Base-by-base conservation (phyloP, 2,888 invertebrate genomes). In the Carterocephalus palaemon region DNA sequence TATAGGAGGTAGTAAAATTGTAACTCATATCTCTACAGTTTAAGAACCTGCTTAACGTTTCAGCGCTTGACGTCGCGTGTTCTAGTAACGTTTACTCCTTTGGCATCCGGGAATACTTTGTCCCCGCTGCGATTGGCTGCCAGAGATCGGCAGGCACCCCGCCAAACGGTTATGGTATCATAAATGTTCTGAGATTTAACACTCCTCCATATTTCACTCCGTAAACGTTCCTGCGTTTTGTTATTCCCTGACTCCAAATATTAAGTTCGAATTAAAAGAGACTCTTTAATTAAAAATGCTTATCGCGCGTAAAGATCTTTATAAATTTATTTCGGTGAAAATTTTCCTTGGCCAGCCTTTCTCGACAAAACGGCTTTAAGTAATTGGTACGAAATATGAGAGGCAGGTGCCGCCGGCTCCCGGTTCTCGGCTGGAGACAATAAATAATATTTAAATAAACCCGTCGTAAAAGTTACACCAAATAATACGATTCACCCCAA, bases 381-480 rank as follows among this genome's bases (percentile, higher is more conserved):
- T 64, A 65, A 67, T 67, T 67, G 62, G 52, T 52, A 54, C 59
- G 62, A 60, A 67, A 66, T 60, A 64, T 60, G 60, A 54, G 58
- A 53, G 59, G 58, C 68, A 70, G 70, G 66, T 67, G 70, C 62
- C 47, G 57, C 51, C 51, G 17, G 32, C n/a, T n/a, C n/a, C n/a
- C 15, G 42, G 34, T 13, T 42, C 17, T 15, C 19, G 52, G 56
- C 49, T 41, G 56, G 40, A 29, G 46, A 47, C 60, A 46, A 69
- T 69, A 71, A 70, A 72, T 70, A 63, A 66, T 55, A 49, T 54
- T 57, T 60, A 59, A 64, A 66, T 64, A 64, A 63, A 58, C 54
- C 53, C 50, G 46, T 48, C 52, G 57, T 62, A 62, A 65, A 66
- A 64, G 61, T 64, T 62, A 56, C 54, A 56, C 53, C 48, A 53